Evolutionary conservation across 1,140 invertebrate species (phyloP), one percentile per base, ranked within the genome.

Genomic region (Prorops nasuta): DNA sequence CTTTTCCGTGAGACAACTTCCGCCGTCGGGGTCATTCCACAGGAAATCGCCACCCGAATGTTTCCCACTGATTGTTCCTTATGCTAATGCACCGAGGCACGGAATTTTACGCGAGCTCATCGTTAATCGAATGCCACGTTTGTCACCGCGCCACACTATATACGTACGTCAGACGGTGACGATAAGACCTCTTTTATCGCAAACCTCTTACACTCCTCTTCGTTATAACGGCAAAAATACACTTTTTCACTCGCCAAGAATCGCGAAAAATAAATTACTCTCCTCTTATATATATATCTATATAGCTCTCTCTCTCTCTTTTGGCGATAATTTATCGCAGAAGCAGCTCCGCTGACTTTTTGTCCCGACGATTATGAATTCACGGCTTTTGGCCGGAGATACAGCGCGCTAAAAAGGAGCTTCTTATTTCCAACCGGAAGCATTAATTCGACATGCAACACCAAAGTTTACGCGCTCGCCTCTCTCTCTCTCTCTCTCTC

Each of bases 41-140:
- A 72, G 69, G 69, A 72, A 70, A 66, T 54, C 55, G 66, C 56
- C 62, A 61, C 53, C 59, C 67, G 63, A 71, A 70, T 62, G 66
- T 62, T 66, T 64, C 62, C 56, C 64, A 64, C 57, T 67, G 65
- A 72, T 70, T 72, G 61, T 63, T 69, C 60, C 62, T 64, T 68
- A 71, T 71, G 69, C 41, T 69, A 71, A 71, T 71, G 36, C 6
- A 21, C 3, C 21, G 21, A 34, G 38, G n/a, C 34, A 37, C 44
- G 10, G 10, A 54, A 60, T 57, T 46, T 54, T 45, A 54, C 58
- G 18, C 44, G 51, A 37, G 14, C 37, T 60, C 46, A 44, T 51
- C 34, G 34, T n/a, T 35, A 18, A 49, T 4, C 24, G 10, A 4
- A 28, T 10, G 24, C 4, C 24, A 10, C 24, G 24, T 28, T 4